Evolutionary conservation across 2,888 invertebrate genomes (phyloP), one percentile per base, ranked within the genome.

Genomic region (Mimachlamys varia): DNA sequence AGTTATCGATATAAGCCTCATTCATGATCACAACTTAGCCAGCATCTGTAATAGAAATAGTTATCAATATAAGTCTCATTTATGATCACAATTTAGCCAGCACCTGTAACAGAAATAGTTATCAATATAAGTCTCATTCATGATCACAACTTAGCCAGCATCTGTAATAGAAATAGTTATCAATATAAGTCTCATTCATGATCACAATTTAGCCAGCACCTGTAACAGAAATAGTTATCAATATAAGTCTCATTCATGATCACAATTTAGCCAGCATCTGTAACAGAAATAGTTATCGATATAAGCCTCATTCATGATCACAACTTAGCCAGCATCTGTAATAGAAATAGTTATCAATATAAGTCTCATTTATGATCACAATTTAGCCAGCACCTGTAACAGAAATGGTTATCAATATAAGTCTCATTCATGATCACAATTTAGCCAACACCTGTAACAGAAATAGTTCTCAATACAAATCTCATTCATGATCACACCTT

Each of bases 131-230:
- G n/a, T n/a, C n/a, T n/a, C n/a, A n/a, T n/a, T n/a, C n/a, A n/a
- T n/a, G n/a, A n/a, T n/a, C n/a, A n/a, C n/a, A n/a, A n/a, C n/a
- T n/a, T 97, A 88, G 97, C 97, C 92, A 97, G 93, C 13, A 97
- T 97, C 97, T 97, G 92, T 19, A 94, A 94, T 50, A 55, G 27
- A 89, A 90, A n/a, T 44, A 53, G 19, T 44, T 37, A 7, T 22
- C 22, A 44, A n/a, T n/a, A n/a, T n/a, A n/a, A n/a, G n/a, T n/a
- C n/a, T n/a, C n/a, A n/a, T n/a, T n/a, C n/a, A n/a, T n/a, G n/a
- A n/a, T n/a, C n/a, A n/a, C n/a, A 97, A 97, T 92, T 97, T 97
- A 88, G 97, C 97, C 92, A 97, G 93, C 13, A 97, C 97, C 97
- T 97, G 92, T 19, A 94, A 94, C 58, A 55, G 27, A 89, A 90